phyloP scores from a whole-genome alignment of 2,888 invertebrate species.

The Ryuthela nishihirai region DNA sequence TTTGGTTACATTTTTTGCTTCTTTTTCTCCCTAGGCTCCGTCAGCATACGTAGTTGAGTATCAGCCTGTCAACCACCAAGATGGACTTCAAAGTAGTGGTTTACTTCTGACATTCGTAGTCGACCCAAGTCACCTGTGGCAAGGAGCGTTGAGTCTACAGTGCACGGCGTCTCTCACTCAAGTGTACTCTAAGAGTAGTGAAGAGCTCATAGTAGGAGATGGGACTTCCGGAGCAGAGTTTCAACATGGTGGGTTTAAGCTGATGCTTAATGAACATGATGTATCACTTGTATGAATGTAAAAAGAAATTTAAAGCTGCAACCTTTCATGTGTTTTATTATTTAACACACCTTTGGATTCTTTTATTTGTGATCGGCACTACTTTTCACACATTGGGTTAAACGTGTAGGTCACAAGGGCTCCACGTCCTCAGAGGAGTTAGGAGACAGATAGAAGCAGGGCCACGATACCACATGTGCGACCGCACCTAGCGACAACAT shows the following conservation, averaged over 20 bases:
- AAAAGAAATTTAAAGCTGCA: too few relatives aligned
- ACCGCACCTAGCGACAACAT: too few relatives aligned
- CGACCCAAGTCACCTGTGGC: conserved; percentile 23
- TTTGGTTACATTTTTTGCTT: neutral
- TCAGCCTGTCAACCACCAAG: conserved; percentile 7
- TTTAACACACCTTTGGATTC: too few relatives aligned
- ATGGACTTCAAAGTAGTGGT: conserved; percentile 14
- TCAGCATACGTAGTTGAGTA: conserved; percentile 11
- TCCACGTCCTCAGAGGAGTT: too few relatives aligned
- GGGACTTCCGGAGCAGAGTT: conserved; percentile 25
- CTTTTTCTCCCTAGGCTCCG: conserved; percentile 15
- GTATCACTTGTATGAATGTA: too few relatives aligned
- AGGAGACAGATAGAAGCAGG: too few relatives aligned
- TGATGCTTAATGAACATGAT: too few relatives aligned
- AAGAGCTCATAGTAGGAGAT: conserved; percentile 25
- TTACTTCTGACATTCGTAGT: conserved; percentile 22
- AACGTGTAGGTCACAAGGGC: too few relatives aligned
- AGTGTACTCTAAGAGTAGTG: conserved; percentile 28
- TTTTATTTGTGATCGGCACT: too few relatives aligned
- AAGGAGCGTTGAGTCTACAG: conserved; percentile 16
- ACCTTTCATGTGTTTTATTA: too few relatives aligned
- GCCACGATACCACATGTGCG: too few relatives aligned
- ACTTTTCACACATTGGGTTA: too few relatives aligned
- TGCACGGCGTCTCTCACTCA: conserved; percentile 22
- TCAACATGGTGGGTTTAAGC: conserved; percentile 23